Conservation (phyloP, 1,140 invertebrate genomes). For the Metaphire vulgaris region DNA sequence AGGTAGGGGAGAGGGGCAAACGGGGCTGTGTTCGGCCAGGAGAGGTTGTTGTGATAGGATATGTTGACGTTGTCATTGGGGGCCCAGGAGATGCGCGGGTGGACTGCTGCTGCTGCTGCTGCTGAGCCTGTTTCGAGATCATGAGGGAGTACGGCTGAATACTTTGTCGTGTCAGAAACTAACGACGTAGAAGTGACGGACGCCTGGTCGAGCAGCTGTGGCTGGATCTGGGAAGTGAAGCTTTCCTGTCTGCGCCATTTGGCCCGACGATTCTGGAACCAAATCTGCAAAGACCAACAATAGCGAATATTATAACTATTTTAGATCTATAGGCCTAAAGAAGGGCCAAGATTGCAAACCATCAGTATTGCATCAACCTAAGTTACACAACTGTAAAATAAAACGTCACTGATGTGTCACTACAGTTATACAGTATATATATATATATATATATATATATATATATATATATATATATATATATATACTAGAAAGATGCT, state of each 20-base stretch:
- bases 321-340: no score
- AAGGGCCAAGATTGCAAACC: no score
- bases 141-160: neutral
- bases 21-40: neutral
- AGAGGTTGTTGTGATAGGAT: neutral
- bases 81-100: neutral
- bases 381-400: no score
- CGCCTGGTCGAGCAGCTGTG: neutral
- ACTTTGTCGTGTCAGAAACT: neutral
- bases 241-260: neutral
- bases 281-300: neutral
- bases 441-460: no score
- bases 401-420: no score
- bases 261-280: neutral
- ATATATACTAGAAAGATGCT: no score
- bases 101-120: no score
- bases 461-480: no score
- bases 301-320: neutral
- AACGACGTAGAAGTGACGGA: neutral
- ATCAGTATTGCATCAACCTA: no score
- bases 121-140: no score
- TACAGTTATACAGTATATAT: no score
- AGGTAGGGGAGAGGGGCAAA: neutral
- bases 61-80: neutral
- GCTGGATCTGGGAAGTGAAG: neutral